Percentiles rank a stretch among this genome's conserved stretches.
Evolutionary conservation across 2,888 invertebrate genomes (phyloP).

Genomic region (Drepanosiphum platanoidis): DNA sequence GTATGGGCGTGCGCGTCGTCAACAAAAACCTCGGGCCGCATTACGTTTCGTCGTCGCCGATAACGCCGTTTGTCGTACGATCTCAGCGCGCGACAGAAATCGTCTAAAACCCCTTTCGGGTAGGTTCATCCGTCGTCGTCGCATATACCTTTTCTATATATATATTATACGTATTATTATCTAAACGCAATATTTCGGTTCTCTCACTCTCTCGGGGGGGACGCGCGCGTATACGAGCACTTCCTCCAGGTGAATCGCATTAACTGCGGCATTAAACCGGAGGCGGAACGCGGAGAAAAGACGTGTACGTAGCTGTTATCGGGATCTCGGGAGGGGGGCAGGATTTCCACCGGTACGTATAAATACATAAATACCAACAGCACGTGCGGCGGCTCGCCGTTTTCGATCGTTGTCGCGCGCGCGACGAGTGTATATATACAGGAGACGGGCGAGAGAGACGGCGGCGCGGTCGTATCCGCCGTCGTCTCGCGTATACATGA

Average conservation of each 20-base stretch:
- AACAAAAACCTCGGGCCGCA: too few relatives aligned
- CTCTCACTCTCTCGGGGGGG: background rate
- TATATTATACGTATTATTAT: background rate
- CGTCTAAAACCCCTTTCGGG: background rate
- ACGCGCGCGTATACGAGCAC: background rate
- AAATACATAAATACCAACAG: too few relatives aligned
- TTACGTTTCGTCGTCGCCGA: too few relatives aligned
- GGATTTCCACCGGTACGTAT: background rate
- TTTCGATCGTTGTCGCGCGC: background rate
- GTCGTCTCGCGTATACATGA: constrained; percentile 2
- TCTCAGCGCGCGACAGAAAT: background rate
- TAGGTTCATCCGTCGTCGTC: background rate
- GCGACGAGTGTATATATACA: background rate
- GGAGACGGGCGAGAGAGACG: background rate
- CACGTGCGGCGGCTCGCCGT: background rate
- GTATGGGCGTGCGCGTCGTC: too few relatives aligned
- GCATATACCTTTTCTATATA: background rate
- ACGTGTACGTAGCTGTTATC: background rate
- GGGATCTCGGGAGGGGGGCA: background rate
- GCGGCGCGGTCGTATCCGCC: constrained; percentile 5
- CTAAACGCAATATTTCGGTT: background rate
- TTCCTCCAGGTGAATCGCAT: constrained; percentile 1
- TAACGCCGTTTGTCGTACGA: too few relatives aligned
- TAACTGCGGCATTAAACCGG: background rate
- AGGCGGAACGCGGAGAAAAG: background rate